A percentile compares a stretch with the other conserved stretches of the same genome.
phyloP scores from a whole-genome alignment of 2,113 vertebrate species.

The Rallus limicola region DNA sequence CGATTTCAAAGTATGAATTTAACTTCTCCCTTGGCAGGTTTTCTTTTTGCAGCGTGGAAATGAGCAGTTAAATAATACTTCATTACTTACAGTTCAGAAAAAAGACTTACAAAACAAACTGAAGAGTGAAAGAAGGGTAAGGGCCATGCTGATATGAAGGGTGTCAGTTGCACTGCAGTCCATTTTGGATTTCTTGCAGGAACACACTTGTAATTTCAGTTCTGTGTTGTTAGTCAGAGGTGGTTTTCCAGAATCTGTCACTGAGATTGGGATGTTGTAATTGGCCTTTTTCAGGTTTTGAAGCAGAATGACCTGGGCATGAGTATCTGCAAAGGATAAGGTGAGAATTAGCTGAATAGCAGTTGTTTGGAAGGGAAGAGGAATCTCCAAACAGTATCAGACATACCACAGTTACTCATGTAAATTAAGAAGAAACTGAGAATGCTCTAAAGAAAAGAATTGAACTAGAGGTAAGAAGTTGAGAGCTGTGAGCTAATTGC shows the following conservation, averaged over 20 bases:
- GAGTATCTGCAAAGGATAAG: conserved; percentile 81
- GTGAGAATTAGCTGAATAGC: neutral
- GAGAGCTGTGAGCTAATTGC: neutral
- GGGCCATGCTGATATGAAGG: conserved; percentile 73
- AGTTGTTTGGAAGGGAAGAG: neutral
- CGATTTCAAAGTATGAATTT: neutral
- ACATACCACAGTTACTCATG: neutral
- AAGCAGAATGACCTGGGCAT: conserved; percentile 91
- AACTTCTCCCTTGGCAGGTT: neutral
- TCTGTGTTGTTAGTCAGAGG: conserved; percentile 93
- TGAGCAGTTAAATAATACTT: neutral
- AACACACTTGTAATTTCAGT: conserved; percentile 94
- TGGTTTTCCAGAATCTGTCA: conserved; percentile 93
- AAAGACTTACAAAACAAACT: conserved; percentile 82
- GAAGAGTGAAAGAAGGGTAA: conserved; percentile 79
- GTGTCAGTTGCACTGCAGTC: conserved; percentile 87
- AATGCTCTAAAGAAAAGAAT: neutral
- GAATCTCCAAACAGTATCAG: neutral
- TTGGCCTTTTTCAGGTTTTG: conserved; percentile 94
- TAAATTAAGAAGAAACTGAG: neutral
- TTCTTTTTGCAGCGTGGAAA: neutral
- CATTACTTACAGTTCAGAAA: neutral
- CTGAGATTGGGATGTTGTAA: conserved; percentile 93
- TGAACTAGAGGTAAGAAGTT: neutral
- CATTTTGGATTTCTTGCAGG: conserved; percentile 95